These are phyloP conservation scores for Melinaea menophilus DNA, from an alignment of 2,888 invertebrate genomes.

Conservation along the genomic window DNA sequence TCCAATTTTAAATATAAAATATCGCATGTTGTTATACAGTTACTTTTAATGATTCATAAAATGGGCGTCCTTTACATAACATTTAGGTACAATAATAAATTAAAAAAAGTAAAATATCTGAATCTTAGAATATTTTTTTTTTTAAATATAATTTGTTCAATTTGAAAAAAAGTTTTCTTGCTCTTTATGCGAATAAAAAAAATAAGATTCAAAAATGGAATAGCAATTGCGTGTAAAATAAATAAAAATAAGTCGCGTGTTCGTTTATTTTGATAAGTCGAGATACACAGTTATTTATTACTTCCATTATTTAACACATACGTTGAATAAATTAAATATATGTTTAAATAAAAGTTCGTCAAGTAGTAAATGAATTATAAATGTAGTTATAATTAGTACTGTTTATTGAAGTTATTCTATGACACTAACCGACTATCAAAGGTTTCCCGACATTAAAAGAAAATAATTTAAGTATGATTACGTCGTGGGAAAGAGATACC, in stretches of 20 bases:
- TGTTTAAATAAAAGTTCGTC: neutral
- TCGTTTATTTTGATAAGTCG: constrained; percentile 17
- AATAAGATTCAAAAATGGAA: neutral
- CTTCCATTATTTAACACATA: constrained; percentile 12
- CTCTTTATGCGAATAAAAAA: neutral
- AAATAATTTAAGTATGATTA: constrained; percentile 16
- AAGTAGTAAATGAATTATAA: no score
- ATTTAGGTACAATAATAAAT: no score
- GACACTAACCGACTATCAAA: constrained; percentile 5
- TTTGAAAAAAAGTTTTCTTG: no score
- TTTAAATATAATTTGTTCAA: no score
- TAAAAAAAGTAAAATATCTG: no score
- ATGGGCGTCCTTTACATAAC: no score
- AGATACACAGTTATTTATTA: constrained; percentile 27
- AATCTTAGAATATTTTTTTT: no score
- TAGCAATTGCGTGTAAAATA: constrained; percentile 20
- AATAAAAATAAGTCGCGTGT: constrained; percentile 9
- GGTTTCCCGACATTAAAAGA: constrained; percentile 12
- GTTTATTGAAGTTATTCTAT: no score
- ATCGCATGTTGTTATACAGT: no score
- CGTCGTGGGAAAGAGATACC: constrained; percentile 16
- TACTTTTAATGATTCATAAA: no score
- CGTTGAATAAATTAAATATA: neutral
- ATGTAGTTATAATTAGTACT: no score
- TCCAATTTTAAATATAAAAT: no score